A percentile compares a stretch with the other conserved stretches of the same genome.
Evolutionary conservation across 92 coral and sea anemone genomes (phyloP).

Genomic region (Zoanthus solanderi): DNA sequence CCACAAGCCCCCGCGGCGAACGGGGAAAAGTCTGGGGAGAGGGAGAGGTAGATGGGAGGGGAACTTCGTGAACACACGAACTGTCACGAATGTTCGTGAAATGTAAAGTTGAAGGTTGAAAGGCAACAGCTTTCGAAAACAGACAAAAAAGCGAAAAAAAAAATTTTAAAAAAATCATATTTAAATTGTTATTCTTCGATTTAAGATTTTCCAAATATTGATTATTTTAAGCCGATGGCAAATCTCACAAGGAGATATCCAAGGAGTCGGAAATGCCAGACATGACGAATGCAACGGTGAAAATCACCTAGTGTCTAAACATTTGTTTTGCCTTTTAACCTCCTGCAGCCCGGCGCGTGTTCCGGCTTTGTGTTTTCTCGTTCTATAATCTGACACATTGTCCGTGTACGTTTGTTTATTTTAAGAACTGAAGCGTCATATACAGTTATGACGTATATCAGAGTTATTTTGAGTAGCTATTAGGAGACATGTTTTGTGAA

Average conservation of each 20-base stretch:
- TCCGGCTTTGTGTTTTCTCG: constrained; percentile 19
- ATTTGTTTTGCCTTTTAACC: constrained; percentile 38
- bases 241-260: constrained; percentile 14
- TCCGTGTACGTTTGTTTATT: neutral
- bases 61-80: constrained; percentile 34
- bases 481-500: neutral
- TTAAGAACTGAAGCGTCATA: neutral
- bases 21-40: constrained; percentile 56
- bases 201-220: neutral
- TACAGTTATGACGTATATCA: constrained; percentile 1
- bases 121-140: neutral
- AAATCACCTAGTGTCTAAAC: neutral
- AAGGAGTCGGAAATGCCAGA: constrained; percentile 32
- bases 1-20: constrained; percentile 74
- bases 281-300: neutral
- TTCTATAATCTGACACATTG: neutral
- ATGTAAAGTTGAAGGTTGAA: neutral
- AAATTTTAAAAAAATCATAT: neutral
- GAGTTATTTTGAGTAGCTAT: constrained; percentile 20
- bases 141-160: neutral
- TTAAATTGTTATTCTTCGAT: neutral
- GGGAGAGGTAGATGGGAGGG: constrained; percentile 14
- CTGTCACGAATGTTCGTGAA: constrained; percentile 29
- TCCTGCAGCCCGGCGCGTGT: constrained; percentile 5
- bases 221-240: neutral